Evolutionary conservation across 2,888 invertebrate genomes (phyloP).

Genomic region (Volucella zonaria): DNA sequence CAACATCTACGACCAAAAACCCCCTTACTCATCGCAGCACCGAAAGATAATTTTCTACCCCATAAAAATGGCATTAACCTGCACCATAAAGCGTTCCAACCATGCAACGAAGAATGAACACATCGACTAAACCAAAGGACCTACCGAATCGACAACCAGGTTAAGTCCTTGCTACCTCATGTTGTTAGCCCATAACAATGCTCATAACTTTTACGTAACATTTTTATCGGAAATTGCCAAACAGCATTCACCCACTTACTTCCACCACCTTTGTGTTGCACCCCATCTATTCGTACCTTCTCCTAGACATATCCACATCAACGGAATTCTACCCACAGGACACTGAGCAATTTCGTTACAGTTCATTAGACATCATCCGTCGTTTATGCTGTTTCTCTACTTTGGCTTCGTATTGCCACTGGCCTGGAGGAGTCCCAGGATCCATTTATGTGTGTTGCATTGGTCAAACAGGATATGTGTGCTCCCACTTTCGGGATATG

Average conservation of each 20-base stretch:
- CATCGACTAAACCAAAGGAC: conserved; percentile 17
- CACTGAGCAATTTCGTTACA: conserved; percentile 75
- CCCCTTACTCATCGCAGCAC: conserved; percentile 14
- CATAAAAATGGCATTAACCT: conserved; percentile 73
- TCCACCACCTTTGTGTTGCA: conserved; percentile 28
- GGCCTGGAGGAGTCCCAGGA: conserved; percentile 45
- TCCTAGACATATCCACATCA: conserved; percentile 27
- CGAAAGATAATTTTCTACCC: conserved; percentile 71
- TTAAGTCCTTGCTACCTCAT: conserved; percentile 69
- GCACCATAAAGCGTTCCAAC: conserved; percentile 67
- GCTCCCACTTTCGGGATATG: conserved; percentile 46
- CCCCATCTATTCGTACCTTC: not conserved
- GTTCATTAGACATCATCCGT: conserved; percentile 75
- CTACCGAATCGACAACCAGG: conserved; percentile 46
- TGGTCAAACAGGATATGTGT: conserved; percentile 62
- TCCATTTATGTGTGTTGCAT: conserved; percentile 69
- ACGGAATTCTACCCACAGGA: conserved; percentile 71
- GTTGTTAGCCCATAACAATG: conserved; percentile 74
- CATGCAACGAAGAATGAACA: conserved; percentile 47
- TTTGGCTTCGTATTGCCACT: conserved; percentile 21
- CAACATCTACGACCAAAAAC: conserved; percentile 12
- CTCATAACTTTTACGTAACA: conserved; percentile 74
- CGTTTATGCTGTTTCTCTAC: conserved; percentile 59
- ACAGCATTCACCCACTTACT: conserved; percentile 71
- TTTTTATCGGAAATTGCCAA: conserved; percentile 74